A percentile compares a stretch with the other conserved stretches of the same genome.
Conservation (phyloP, 2,888 invertebrate genomes). For the Macaria notata region DNA sequence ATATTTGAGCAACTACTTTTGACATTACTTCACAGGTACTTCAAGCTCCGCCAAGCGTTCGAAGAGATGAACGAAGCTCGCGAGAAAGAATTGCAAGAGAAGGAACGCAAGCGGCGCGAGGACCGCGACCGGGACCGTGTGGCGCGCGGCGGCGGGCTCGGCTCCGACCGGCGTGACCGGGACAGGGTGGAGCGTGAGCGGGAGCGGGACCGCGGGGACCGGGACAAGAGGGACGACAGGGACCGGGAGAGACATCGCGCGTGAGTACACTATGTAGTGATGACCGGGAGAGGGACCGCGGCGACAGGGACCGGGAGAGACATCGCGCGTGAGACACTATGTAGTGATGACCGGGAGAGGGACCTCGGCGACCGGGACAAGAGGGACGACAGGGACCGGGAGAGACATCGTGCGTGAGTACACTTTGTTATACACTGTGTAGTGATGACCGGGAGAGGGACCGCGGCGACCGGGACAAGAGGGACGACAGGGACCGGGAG, state of each 20-base stretch:
- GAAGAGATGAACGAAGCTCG: conserved; percentile 85
- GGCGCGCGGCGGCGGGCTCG: conserved; percentile 62
- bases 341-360: conserved; percentile 72
- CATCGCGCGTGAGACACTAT: no score
- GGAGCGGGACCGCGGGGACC: conserved; percentile 53
- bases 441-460: no score
- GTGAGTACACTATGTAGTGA: conserved; percentile 19
- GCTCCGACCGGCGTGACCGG: conserved; percentile 68
- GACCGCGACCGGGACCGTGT: conserved; percentile 68
- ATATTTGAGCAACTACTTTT: no score
- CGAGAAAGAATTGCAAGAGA: conserved; percentile 84
- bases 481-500: conserved; percentile 17
- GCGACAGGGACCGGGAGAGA: conserved; percentile 57
- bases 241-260: conserved; percentile 33
- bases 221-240: conserved; percentile 38
- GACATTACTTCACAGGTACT: no score
- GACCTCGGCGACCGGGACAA: conserved; percentile 70
- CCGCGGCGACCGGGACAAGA: conserved; percentile 24
- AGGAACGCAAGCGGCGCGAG: conserved; percentile 71
- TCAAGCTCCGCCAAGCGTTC: conserved; percentile 86
- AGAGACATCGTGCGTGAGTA: no score
- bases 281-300: conserved; percentile 51
- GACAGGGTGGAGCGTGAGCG: conserved; percentile 72
- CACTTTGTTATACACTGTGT: no score
- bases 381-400: conserved; percentile 68